Conservation (phyloP, 37 sponge, comb jelly and placozoan genomes). For the Halichondria panicea region DNA sequence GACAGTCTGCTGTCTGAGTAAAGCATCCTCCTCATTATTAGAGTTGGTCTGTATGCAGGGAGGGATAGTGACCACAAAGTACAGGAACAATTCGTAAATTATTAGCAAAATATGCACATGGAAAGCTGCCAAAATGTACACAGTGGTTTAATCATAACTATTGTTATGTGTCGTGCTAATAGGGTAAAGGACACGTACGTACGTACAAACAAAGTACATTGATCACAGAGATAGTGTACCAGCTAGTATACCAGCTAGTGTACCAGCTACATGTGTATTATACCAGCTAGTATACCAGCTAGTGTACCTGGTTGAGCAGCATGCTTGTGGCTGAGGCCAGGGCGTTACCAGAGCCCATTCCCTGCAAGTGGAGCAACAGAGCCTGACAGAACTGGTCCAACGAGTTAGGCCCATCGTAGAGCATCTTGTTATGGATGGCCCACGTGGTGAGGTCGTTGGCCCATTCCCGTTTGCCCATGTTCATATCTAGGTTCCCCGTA, state of each 20-base stretch:
- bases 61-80: background rate
- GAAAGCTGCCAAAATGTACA: background rate
- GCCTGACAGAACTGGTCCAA: constrained; percentile 76
- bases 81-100: no score
- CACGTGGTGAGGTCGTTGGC: constrained; percentile 82
- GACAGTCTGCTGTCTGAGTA: constrained; percentile 46
- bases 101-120: background rate
- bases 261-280: background rate
- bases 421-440: constrained; percentile 80
- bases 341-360: constrained; percentile 43
- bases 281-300: background rate
- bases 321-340: constrained; percentile 51
- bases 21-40: constrained; percentile 47
- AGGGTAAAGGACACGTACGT: background rate
- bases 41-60: background rate
- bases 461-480: constrained; percentile 67
- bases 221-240: no score
- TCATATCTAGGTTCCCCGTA: constrained; percentile 29
- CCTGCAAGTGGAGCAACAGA: constrained; percentile 69
- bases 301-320: constrained; percentile 47
- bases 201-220: no score
- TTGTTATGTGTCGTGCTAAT: background rate
- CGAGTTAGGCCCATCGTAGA: constrained; percentile 50
- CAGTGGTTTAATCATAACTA: background rate
- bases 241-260: no score